Evolutionary conservation across 2,113 vertebrate genomes (phyloP).

Genomic region (Pomatorhinus ruficollis): DNA sequence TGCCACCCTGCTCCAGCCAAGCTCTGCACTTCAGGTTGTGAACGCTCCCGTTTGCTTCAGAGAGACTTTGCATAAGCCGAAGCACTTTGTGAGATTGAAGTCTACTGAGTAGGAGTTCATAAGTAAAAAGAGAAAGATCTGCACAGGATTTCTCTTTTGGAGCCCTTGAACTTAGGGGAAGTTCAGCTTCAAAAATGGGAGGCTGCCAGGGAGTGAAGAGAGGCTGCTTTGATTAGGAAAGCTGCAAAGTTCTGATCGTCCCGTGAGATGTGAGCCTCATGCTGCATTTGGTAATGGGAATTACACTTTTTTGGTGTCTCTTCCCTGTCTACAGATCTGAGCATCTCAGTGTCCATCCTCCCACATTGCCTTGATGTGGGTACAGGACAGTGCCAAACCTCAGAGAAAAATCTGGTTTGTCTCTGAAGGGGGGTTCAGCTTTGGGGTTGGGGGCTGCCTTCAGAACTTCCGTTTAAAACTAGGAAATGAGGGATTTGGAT

Average conservation of each 20-base stretch:
- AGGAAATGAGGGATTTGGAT: not conserved
- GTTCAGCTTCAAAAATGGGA: constrained; percentile 13
- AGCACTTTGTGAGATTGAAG: constrained; percentile 15
- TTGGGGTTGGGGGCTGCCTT: not conserved
- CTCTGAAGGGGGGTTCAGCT: not conserved
- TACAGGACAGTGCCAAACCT: not conserved
- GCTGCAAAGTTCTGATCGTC: not conserved
- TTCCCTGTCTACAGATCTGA: not conserved
- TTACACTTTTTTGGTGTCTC: not conserved
- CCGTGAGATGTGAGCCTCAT: not conserved
- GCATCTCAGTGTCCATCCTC: not conserved
- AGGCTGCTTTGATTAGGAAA: constrained; percentile 38
- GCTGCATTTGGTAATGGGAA: not conserved
- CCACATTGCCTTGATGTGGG: not conserved
- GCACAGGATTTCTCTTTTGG: not conserved
- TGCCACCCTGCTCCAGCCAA: constrained; percentile 24
- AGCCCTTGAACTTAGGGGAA: constrained; percentile 21
- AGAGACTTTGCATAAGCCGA: constrained; percentile 33
- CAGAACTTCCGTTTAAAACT: not conserved
- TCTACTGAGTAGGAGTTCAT: constrained; percentile 25
- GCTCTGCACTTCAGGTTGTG: not conserved
- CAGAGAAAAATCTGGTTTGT: not conserved
- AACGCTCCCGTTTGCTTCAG: not conserved
- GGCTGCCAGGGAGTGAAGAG: not conserved
- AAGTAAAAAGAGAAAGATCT: constrained; percentile 26